Percentiles rank a stretch among this genome's conserved stretches.
These are phyloP conservation scores for Drosophila tani DNA, from an alignment of 1,140 invertebrate species.

Conservation along the genomic window DNA sequence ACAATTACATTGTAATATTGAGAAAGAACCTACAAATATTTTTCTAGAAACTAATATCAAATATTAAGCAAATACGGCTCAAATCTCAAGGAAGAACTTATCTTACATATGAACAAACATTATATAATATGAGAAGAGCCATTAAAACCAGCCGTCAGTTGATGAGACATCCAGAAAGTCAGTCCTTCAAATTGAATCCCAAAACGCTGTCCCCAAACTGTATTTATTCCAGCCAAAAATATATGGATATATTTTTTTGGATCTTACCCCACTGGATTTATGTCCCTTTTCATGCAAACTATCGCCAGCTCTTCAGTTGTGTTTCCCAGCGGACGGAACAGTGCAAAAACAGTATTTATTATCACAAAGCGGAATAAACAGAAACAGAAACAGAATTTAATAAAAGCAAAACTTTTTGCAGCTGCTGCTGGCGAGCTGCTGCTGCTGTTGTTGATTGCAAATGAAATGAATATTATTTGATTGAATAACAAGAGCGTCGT, in stretches of 20 bases:
- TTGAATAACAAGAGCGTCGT: conserved; percentile 45
- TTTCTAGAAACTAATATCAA: no score
- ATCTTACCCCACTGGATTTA: conserved; percentile 26
- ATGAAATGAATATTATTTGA: conserved; percentile 57
- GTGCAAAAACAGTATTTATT: conserved; percentile 48
- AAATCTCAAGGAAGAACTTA: no score
- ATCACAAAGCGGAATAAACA: conserved; percentile 51
- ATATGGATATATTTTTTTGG: background rate
- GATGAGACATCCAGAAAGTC: conserved; percentile 10
- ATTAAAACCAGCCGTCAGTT: conserved; percentile 8
- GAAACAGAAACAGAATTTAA: conserved; percentile 41
- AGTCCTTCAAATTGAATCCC: conserved; percentile 14
- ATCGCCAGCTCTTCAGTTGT: conserved; percentile 18
- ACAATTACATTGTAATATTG: no score
- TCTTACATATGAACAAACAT: no score
- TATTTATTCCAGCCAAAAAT: background rate
- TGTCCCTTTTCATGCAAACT: conserved; percentile 40
- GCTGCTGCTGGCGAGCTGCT: conserved; percentile 2
- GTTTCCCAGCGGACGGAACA: conserved; percentile 18
- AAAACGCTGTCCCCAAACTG: conserved; percentile 4
- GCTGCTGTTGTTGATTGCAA: conserved; percentile 50
- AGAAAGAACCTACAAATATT: no score
- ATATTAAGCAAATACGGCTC: no score
- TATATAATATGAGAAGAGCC: background rate
- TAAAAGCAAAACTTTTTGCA: conserved; percentile 44